These are phyloP conservation scores for Ceratotherium simum DNA, from an alignment of 2,113 vertebrate species.

Conservation along the genomic window DNA sequence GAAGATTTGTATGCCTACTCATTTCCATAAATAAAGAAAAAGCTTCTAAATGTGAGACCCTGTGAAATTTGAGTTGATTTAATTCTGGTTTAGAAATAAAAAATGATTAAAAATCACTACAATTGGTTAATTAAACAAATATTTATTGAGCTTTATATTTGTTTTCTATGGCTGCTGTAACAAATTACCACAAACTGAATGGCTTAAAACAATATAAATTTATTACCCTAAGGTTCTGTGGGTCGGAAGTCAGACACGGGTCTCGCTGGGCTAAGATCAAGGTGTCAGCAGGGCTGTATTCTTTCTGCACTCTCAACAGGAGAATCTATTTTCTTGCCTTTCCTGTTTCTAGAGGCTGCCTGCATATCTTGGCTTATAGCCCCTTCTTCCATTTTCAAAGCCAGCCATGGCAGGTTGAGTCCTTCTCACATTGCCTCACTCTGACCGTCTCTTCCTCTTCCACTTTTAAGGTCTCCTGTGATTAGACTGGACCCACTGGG, in stretches of 20 bases:
- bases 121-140: not conserved
- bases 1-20: not conserved
- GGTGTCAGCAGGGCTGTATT: not conserved
- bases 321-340: not conserved
- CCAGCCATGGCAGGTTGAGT: not conserved
- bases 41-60: not conserved
- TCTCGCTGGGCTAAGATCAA: not conserved
- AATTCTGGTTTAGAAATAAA: not conserved
- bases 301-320: not conserved
- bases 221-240: not conserved
- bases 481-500: not conserved
- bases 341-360: not conserved
- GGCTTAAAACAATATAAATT: not conserved
- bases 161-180: not conserved
- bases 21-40: not conserved
- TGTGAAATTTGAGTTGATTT: constrained; percentile 53
- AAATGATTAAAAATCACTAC: not conserved
- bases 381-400: not conserved
- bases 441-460: not conserved
- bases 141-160: not conserved
- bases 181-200: not conserved
- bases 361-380: not conserved
- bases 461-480: not conserved
- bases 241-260: not conserved
- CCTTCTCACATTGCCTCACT: not conserved